Conservation (phyloP, 2,113 vertebrate species). For the Actenoides hombroni region DNA sequence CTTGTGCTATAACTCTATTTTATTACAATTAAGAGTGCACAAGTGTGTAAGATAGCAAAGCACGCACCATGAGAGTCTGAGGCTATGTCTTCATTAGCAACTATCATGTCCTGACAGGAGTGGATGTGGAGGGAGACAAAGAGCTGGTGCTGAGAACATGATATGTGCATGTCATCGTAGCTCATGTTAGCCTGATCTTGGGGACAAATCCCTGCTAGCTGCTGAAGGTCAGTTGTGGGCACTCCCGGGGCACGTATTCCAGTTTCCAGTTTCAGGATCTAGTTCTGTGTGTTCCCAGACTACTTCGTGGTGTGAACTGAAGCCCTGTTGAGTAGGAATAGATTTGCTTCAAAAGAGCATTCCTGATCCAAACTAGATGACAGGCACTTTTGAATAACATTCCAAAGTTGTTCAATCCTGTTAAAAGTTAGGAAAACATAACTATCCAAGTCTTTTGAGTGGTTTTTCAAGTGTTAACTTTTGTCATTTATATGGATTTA, state of each 20-base stretch:
- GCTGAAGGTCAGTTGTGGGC: neutral
- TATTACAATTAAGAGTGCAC: neutral
- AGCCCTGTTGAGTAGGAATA: neutral
- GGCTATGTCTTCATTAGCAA: neutral
- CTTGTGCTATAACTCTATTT: neutral
- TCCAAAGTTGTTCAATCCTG: neutral
- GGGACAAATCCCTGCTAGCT: neutral
- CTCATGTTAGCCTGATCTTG: neutral
- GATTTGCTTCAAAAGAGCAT: neutral
- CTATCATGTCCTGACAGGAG: neutral
- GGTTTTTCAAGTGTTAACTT: neutral
- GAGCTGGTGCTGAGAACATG: fast-evolving
- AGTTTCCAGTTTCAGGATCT: neutral
- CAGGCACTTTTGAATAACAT: neutral
- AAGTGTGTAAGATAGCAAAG: neutral
- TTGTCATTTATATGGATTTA: neutral
- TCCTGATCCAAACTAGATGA: neutral
- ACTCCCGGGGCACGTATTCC: neutral
- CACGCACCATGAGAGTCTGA: neutral
- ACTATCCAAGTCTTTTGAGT: neutral
- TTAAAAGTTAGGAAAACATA: neutral
- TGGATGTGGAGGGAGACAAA: neutral
- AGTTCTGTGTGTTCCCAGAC: neutral
- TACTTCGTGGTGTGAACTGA: neutral
- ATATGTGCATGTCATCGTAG: fast-evolving